Base-by-base conservation (phyloP, 2,113 vertebrate species). In the Micronycteris hirsuta region DNA sequence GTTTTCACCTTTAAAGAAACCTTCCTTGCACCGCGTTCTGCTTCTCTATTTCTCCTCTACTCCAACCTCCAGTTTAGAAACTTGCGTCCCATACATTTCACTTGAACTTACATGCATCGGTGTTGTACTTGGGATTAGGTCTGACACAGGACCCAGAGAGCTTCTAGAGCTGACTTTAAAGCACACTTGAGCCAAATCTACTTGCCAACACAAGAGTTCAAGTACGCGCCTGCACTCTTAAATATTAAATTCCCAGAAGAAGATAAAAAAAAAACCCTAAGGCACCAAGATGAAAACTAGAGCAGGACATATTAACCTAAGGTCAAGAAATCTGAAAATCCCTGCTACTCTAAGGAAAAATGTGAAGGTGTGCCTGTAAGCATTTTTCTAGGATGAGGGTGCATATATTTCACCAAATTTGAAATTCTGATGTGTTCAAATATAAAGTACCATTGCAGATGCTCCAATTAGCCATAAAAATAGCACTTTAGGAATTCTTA, bases 111-210 rank as follows among this genome's bases (percentile, higher is more conserved):
- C 1, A 33, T 58, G 52, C 43, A 80, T 31, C 41, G 41, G 16
- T 74, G 93, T 56, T 93, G 88, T 91, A 91, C 70, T 97, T 96
- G 97, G 88, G 94, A 90, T 95, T 96, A 19, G 68, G 97, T 84
- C 71, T 97, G 88, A 97, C 97, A 96, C 22, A 54, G 94, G 95
- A 96, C 83, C 97, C 85, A 36, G 61, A 98, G 38, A 94, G 86
- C 78, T 83, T 28, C 61, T 49, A 97, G 41, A 94, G 61, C 78
- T 86, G 54, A 14, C 89, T 71, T 96, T 84, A 83, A 94, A 91
- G 33, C 6, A 0, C 47, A 94, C 77, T 89, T 77, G 58, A 94
- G 73, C 61, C 76, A 77, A 93, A 71, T 73, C 86, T 91, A 89
- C 61, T 96, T 76, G 91, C 38, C 4, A 33, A 89, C 58, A 86